A percentile compares a stretch with the other conserved stretches of the same genome.
Conservation (phyloP, 2,797 vertebrate species). For the Lophotriccus pileatus region DNA sequence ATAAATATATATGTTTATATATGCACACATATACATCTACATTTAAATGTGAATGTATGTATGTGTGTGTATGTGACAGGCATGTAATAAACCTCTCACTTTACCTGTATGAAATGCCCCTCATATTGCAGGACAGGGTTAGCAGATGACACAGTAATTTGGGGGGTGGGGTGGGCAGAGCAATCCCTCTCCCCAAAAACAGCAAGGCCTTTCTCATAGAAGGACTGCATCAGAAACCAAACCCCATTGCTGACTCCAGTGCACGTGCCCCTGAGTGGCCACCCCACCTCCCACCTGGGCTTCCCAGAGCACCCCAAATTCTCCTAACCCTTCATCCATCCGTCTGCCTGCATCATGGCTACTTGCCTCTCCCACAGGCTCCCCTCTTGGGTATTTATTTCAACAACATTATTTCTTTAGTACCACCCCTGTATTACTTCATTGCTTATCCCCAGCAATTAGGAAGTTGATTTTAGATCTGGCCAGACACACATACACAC, state of each 20-base stretch:
- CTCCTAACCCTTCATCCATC: neutral
- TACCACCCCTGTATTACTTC: neutral
- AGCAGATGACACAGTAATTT: neutral
- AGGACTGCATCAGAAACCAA: neutral
- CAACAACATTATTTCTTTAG: neutral
- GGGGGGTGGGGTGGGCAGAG: neutral
- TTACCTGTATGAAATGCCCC: neutral
- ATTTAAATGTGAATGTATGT: no score
- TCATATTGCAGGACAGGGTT: neutral
- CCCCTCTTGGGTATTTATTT: neutral
- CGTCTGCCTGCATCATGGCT: fast-evolving
- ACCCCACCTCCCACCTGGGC: neutral
- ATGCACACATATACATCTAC: fast-evolving
- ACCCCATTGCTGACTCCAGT: neutral
- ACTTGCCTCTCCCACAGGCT: fast-evolving
- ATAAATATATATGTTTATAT: no score
- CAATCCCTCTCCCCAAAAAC: fast-evolving
- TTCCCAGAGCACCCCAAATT: neutral
- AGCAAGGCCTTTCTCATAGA: neutral
- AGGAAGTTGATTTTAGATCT: neutral
- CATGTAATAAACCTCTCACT: neutral
- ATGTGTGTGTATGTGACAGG: neutral
- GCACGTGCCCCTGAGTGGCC: neutral
- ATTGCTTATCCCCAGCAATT: neutral
- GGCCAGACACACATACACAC: neutral